Base-by-base conservation (phyloP, 2,888 invertebrate species). In the Drosophila neutralis region DNA sequence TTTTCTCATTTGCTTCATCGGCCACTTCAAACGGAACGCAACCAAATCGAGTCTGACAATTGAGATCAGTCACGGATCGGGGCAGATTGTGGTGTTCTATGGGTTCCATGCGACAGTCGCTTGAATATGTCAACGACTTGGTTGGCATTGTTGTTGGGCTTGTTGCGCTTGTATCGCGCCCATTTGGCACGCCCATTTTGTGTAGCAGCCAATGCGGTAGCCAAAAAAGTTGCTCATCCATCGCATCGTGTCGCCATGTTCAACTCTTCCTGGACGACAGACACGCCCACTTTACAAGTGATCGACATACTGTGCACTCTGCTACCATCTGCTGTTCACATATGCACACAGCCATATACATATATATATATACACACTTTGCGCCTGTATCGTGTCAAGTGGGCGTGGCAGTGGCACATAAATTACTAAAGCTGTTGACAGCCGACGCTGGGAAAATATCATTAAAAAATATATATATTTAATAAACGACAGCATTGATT, bases 401-500 rank as follows among this genome's bases (percentile, higher is more conserved):
- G 82, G 87, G 87, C 89, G 87, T 83, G 87, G 60, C 73, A 58
- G 56, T 60, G 59, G 51, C 60, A 67, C 76, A 89, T 90, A 90
- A 89, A 90, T 87, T 72, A 89, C 69, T 29, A 57, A 79, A 84
- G 59, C 67, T 88, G 86, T 70, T 81, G 89, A 87, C 86, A 87
- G 73, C 54, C 73, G 58, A 27, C 69, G 59, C 68, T 76, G 87
- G 53, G 65, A 77, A 69, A 76, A 82, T 72, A 83, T 90, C 89
- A 90, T 84, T 90, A 82, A 80, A 73, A 83, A 64, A 74, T 67
- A 59, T 57, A 57, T 29, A 29, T 74, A 85, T 83, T 80, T 73
- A 73, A 90, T 89, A 87, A 80, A 89, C 70, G 78, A 73, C 82
- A 72, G 53, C 59, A 77, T 78, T 90, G 89, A 89, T 90, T 87